Base-by-base conservation (phyloP, 2,888 invertebrate genomes). In the Cynaeus angustus region DNA sequence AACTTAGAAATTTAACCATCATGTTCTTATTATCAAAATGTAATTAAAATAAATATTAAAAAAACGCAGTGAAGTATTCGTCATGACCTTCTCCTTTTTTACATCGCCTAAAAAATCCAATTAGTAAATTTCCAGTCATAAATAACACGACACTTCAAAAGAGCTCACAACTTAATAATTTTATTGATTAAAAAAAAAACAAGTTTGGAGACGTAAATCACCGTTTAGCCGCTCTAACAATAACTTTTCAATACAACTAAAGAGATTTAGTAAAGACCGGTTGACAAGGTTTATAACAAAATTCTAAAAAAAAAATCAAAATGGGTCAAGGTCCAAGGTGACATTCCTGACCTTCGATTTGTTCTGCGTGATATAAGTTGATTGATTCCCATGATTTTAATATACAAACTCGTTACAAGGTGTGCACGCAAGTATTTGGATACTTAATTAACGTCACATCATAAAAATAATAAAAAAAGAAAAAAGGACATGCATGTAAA, bases 1-100 rank as follows among this genome's bases (percentile, higher is more conserved):
- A 14, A 12, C 0, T 33, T 59, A 59, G 59, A 59, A n/a, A 3
- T 58, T 59, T 58, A 58, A 33, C 8, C 48, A 21, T 48, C 33
- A 33, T 61, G 61, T 48, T 59, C 48, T 61, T 61, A 61, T 12
- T 38, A 33, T 61, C 14, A 38, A 43, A n/a, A 59, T 46, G 46
- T 59, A 46, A 59, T 28, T 50, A 50, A 61, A 61, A 41, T 14
- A 14, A 53, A 8, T 26, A 37, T 28, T 16, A 5, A 50, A 50
- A 30, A 30, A 50, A 9, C 8, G 7, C 28, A 10, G 2, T 37
- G 9, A 37, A 8, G 37, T 37, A 2, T 37, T 37, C 7, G 4
- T 21, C 1, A 21, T 21, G 21, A 21, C 21, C 21, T 21, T 21
- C 21, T 21, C 21, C 21, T 1, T 1, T n/a, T n/a, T 21, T 1